A percentile compares a stretch with the other conserved stretches of the same genome.
Evolutionary conservation across 2,888 invertebrate genomes (phyloP).

Genomic region (Tortrix viridana): DNA sequence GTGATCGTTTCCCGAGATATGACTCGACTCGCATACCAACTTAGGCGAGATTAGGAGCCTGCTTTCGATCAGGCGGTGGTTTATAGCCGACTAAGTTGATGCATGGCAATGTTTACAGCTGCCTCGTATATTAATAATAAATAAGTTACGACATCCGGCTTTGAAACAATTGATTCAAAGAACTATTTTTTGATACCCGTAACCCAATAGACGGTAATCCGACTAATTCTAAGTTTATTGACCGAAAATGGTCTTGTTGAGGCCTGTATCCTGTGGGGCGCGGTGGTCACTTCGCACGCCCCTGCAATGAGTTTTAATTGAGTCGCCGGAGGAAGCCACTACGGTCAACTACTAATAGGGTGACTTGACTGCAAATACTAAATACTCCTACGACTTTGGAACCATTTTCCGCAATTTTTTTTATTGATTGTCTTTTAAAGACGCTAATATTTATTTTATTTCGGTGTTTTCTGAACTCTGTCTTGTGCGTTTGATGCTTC

Average conservation of each 20-base stretch:
- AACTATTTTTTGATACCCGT: neutral
- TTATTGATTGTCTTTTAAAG: too few relatives aligned
- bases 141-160: constrained; percentile 1
- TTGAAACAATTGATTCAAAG: constrained; percentile 4
- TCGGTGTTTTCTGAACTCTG: too few relatives aligned
- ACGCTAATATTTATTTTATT: too few relatives aligned
- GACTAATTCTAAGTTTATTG: constrained; percentile 52
- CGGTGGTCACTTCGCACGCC: constrained; percentile 74
- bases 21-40: neutral
- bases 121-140: neutral
- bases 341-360: constrained; percentile 65
- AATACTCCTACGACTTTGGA: neutral
- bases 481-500: too few relatives aligned
- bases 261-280: constrained; percentile 73
- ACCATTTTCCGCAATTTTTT: neutral
- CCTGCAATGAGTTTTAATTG: constrained; percentile 81
- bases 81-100: neutral
- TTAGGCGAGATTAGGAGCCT: neutral
- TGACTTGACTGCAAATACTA: constrained; percentile 54
- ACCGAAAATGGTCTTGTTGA: constrained; percentile 65
- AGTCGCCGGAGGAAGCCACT: constrained; percentile 75
- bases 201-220: constrained; percentile 19
- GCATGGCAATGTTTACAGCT: neutral
- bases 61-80: neutral
- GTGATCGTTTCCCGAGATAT: neutral